Conservation (phyloP, 1,140 invertebrate species). For the Drosophila simulans region DNA sequence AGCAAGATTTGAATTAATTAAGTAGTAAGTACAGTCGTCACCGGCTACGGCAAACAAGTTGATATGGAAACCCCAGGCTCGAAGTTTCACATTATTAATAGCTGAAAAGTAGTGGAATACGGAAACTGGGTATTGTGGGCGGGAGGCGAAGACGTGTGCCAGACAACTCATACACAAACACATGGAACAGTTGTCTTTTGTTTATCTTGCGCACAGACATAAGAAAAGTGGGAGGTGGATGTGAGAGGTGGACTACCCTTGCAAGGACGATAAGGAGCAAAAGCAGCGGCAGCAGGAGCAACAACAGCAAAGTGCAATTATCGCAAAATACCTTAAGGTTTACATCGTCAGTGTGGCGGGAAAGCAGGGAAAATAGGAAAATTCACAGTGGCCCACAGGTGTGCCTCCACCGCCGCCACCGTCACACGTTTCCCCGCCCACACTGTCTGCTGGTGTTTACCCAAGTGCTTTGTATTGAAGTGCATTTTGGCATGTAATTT, state of each 20-base stretch:
- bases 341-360: constrained; percentile 63
- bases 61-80: constrained; percentile 31
- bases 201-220: constrained; percentile 72
- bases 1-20: constrained; percentile 81
- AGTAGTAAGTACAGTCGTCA: constrained; percentile 60
- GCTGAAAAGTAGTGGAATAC: constrained; percentile 10
- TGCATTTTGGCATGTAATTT: constrained; percentile 82
- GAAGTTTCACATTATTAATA: constrained; percentile 26
- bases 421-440: neutral
- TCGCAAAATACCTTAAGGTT: constrained; percentile 83
- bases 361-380: constrained; percentile 8
- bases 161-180: constrained; percentile 50
- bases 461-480: constrained; percentile 81
- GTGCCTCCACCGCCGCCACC: constrained; percentile 14
- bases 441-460: constrained; percentile 61
- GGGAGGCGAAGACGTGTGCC: constrained; percentile 61
- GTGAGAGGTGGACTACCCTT: neutral
- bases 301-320: constrained; percentile 82
- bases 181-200: constrained; percentile 65
- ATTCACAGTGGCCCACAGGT: constrained; percentile 44
- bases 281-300: constrained; percentile 18
- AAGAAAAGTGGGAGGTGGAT: constrained; percentile 13
- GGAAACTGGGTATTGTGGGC: neutral
- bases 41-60: constrained; percentile 16
- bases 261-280: constrained; percentile 20